A percentile compares a stretch with the other conserved stretches of the same genome.
These are phyloP conservation scores for Semibalanus balanoides DNA, from an alignment of 1,140 invertebrate species.

Conservation along the genomic window DNA sequence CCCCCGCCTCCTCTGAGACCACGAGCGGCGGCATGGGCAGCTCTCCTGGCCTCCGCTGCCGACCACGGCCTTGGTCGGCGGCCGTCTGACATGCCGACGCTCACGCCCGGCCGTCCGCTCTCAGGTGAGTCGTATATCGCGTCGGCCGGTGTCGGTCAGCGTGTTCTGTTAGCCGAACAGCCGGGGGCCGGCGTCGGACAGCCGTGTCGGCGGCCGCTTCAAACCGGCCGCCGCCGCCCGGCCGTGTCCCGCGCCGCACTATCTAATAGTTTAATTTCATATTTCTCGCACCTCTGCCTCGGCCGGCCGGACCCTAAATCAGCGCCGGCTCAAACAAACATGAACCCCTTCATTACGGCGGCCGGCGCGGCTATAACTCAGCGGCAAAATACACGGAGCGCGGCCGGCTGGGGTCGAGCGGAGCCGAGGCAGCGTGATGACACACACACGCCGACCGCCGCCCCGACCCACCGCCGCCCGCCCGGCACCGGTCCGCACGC, in stretches of 20 bases:
- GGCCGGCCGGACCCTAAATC: neutral
- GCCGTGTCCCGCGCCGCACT: neutral
- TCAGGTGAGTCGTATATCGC: neutral
- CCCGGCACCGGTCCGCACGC: no score
- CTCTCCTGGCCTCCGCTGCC: no score
- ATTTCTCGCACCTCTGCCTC: neutral
- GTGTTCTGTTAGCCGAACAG: neutral
- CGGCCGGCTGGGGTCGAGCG: no score
- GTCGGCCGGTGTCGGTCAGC: neutral
- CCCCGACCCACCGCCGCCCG: no score
- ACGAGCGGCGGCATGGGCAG: no score
- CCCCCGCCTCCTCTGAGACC: no score
- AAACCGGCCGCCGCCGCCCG: neutral
- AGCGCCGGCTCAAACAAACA: neutral
- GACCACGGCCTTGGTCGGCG: no score
- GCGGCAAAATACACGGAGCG: neutral
- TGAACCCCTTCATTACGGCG: neutral
- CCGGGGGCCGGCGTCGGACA: no score
- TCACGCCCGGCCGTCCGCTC: neutral
- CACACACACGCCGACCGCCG: no score
- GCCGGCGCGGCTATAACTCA: neutral
- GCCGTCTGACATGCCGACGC: neutral
- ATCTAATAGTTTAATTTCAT: constrained; percentile 1
- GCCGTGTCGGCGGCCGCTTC: neutral
- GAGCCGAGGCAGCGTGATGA: neutral